Conservation (phyloP, 2,797 vertebrate species). For the Stomatorhinus walkeri region DNA sequence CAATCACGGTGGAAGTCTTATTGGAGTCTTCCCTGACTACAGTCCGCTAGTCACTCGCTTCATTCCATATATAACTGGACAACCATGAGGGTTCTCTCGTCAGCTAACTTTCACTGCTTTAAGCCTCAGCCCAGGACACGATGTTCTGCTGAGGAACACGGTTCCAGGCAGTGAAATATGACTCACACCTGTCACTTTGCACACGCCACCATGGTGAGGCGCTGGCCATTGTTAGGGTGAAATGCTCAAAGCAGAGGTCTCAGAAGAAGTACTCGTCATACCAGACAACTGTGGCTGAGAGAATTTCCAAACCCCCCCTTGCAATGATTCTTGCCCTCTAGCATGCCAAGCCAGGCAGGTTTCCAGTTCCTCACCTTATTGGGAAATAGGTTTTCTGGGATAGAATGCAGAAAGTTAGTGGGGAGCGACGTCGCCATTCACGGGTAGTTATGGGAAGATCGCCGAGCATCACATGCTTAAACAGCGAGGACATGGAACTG, state of each 20-base stretch:
- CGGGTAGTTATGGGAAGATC: slow-evolving; percentile 65
- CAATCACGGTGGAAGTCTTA: neutral
- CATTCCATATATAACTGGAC: slow-evolving; percentile 4
- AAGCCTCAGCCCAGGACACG: neutral
- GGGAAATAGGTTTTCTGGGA: slow-evolving; percentile 75
- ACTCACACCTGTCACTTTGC: neutral
- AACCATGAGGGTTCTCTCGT: neutral
- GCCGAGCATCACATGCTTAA: slow-evolving; percentile 66
- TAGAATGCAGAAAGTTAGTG: slow-evolving; percentile 63
- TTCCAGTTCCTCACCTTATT: slow-evolving; percentile 38
- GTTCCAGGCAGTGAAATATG: neutral
- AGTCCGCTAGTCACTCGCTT: neutral
- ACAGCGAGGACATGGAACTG: slow-evolving; percentile 61
- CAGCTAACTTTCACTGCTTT: slow-evolving; percentile 1
- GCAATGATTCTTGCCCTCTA: neutral
- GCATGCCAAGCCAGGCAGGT: slow-evolving; percentile 32
- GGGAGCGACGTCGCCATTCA: slow-evolving; percentile 57
- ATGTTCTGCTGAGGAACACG: neutral
- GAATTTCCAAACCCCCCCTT: neutral
- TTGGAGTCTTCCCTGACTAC: neutral
- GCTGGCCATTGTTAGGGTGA: neutral
- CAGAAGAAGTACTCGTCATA: neutral
- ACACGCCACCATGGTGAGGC: neutral
- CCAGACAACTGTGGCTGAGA: slow-evolving; percentile 10
- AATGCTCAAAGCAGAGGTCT: neutral